Percentiles rank a stretch among this genome's conserved stretches.
These are phyloP conservation scores for Nemotelus nigrinus DNA, from an alignment of 2,888 invertebrate genomes.

Conservation along the genomic window DNA sequence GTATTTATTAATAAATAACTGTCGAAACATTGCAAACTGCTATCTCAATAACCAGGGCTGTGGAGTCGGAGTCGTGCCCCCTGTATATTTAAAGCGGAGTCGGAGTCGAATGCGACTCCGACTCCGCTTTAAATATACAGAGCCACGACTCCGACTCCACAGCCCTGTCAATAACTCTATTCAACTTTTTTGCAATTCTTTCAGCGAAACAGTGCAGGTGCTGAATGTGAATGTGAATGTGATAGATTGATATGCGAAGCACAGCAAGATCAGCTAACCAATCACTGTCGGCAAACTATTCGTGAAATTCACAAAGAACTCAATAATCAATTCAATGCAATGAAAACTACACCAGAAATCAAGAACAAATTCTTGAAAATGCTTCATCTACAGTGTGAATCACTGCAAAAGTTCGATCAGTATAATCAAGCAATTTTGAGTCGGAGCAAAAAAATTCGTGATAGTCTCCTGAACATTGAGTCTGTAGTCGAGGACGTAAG, in stretches of 20 bases:
- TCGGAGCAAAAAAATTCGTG: not conserved
- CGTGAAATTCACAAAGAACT: not conserved
- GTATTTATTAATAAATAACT: too few relatives aligned
- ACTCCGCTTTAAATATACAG: too few relatives aligned
- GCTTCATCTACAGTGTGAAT: not conserved
- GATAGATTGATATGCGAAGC: not conserved
- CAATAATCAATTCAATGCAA: not conserved
- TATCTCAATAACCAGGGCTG: too few relatives aligned
- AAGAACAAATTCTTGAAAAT: not conserved
- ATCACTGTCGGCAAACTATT: not conserved
- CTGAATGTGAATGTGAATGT: not conserved
- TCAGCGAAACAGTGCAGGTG: not conserved
- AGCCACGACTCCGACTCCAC: too few relatives aligned
- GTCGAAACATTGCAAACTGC: too few relatives aligned
- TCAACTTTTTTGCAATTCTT: not conserved
- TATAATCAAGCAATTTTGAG: not conserved
- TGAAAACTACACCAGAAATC: not conserved
- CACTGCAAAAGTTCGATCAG: not conserved
- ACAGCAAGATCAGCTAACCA: not conserved
- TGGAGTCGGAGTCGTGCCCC: too few relatives aligned
- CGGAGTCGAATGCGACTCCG: too few relatives aligned
- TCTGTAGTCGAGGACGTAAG: not conserved
- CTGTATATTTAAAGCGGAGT: too few relatives aligned
- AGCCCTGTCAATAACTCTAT: too few relatives aligned
- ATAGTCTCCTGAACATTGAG: not conserved